Evolutionary conservation across 2,888 invertebrate species (phyloP).

Genomic region (Chloroclystis v-ata): DNA sequence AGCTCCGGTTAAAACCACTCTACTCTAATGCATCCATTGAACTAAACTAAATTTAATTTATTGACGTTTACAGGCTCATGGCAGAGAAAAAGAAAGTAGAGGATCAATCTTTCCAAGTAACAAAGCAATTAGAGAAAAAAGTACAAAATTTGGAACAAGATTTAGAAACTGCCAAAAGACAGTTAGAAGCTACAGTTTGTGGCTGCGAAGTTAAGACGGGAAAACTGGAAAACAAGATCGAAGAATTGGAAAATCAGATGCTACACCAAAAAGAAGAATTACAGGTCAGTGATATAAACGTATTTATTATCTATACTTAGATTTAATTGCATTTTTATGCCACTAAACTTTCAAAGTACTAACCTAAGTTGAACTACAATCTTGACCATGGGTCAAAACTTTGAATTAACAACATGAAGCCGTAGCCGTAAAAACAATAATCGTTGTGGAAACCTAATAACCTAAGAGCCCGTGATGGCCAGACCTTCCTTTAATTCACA

Average conservation of each 20-base stretch:
- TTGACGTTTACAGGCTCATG: constrained; percentile 51
- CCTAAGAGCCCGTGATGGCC: no score
- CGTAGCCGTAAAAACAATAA: no score
- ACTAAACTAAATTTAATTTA: no score
- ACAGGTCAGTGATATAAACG: constrained; percentile 32
- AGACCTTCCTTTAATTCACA: no score
- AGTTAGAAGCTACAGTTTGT: constrained; percentile 42
- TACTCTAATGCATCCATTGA: no score
- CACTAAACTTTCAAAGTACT: no score
- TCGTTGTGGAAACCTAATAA: no score
- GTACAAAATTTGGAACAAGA: constrained; percentile 54
- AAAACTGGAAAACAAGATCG: constrained; percentile 51
- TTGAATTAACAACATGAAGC: no score
- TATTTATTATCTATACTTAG: not conserved
- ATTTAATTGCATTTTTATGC: no score
- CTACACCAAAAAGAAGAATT: constrained; percentile 36
- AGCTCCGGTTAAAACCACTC: no score
- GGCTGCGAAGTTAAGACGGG: constrained; percentile 52
- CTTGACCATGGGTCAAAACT: no score
- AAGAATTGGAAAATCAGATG: constrained; percentile 41
- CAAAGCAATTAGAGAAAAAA: constrained; percentile 40
- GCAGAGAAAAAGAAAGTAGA: constrained; percentile 55
- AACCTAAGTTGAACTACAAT: no score
- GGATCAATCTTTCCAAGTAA: constrained; percentile 39
- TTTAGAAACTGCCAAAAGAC: constrained; percentile 49